phyloP scores from a whole-genome alignment of 2,888 invertebrate genomes.

The Bellardia bayeri region DNA sequence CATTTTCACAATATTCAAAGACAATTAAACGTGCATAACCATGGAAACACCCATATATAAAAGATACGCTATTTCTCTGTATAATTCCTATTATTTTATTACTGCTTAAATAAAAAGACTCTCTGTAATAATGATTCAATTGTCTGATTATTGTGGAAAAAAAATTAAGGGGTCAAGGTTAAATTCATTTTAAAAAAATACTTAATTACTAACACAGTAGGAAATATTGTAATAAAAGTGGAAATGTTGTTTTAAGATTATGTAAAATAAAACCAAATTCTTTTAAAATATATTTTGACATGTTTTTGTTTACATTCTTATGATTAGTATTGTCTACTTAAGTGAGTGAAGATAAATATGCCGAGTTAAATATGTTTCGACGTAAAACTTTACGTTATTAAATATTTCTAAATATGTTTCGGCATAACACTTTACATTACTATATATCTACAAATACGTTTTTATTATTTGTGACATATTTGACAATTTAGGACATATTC shows the following conservation, averaged over 20 bases:
- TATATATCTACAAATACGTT: too few relatives aligned
- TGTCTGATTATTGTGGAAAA: slow-evolving; percentile 36
- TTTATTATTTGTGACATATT: too few relatives aligned
- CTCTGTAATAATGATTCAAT: slow-evolving; percentile 37
- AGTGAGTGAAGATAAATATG: too few relatives aligned
- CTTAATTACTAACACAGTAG: not conserved
- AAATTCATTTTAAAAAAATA: slow-evolving; percentile 35
- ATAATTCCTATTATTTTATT: not conserved
- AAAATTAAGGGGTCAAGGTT: slow-evolving; percentile 48
- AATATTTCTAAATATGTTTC: too few relatives aligned
- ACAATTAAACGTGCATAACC: too few relatives aligned
- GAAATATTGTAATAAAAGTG: not conserved
- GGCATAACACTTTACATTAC: too few relatives aligned
- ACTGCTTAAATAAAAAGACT: not conserved
- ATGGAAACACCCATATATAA: too few relatives aligned
- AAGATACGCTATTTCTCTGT: not conserved
- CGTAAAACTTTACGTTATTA: too few relatives aligned
- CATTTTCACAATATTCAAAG: too few relatives aligned
- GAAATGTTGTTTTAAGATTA: not conserved
- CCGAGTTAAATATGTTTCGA: too few relatives aligned
- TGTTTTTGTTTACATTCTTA: not conserved
- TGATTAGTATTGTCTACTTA: too few relatives aligned
- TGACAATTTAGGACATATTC: too few relatives aligned
- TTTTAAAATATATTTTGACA: not conserved
- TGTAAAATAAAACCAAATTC: not conserved